phyloP scores from a whole-genome alignment of 2,888 invertebrate genomes.

The Agrotis ipsilon region DNA sequence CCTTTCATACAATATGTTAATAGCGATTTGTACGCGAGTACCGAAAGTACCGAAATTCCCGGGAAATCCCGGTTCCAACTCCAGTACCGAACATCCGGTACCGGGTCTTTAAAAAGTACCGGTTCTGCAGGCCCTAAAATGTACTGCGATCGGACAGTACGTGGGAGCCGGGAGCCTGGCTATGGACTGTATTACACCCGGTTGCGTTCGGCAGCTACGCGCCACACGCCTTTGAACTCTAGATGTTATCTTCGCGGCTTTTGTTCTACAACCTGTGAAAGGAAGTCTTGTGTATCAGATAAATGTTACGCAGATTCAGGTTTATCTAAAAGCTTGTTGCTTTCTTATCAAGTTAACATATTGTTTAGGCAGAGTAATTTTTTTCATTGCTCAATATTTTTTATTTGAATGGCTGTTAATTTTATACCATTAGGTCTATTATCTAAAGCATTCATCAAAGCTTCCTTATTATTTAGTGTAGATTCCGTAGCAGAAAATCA shows the following conservation, averaged over 20 bases:
- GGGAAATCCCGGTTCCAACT: too few species aligned
- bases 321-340: constrained; percentile 5
- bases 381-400: neutral
- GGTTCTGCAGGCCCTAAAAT: too few species aligned
- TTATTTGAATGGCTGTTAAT: too few species aligned
- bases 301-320: constrained; percentile 9
- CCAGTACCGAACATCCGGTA: too few species aligned
- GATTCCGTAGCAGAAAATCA: neutral
- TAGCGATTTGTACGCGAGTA: too few species aligned
- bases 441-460: neutral
- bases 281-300: constrained; percentile 55
- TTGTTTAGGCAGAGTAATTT: neutral
- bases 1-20: too few species aligned
- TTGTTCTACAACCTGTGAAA: constrained; percentile 56
- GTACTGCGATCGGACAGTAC: constrained; percentile 12
- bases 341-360: neutral
- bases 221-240: constrained; percentile 72
- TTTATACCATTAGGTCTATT: neutral
- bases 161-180: constrained; percentile 69
- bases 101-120: too few species aligned
- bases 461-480: too few species aligned
- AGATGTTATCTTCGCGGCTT: constrained; percentile 61
- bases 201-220: constrained; percentile 83
- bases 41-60: too few species aligned
- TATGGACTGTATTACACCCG: constrained; percentile 86